Percentiles rank a stretch among this genome's conserved stretches.
phyloP scores from a whole-genome alignment of 2,113 vertebrate genomes.

The Cranoglanis bouderius region DNA sequence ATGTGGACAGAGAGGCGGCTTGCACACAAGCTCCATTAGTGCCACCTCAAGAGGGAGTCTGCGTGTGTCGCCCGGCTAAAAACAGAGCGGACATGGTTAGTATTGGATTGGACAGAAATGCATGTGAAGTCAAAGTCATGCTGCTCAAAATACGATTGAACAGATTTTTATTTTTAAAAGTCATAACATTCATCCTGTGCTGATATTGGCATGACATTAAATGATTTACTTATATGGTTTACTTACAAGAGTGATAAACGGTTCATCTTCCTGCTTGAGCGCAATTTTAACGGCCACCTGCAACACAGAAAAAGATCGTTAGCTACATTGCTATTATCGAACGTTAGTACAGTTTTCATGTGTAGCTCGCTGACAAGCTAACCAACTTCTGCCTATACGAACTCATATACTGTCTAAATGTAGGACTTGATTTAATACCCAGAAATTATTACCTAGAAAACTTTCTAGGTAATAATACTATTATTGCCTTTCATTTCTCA shows the following conservation, averaged over 20 bases:
- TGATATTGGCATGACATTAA: no score
- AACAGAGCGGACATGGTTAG: not conserved
- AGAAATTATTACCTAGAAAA: not conserved
- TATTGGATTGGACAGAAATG: not conserved
- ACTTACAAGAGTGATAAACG: not conserved
- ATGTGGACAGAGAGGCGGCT: constrained; percentile 47
- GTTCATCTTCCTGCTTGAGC: not conserved
- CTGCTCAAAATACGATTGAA: not conserved
- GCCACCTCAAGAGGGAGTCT: constrained; percentile 60
- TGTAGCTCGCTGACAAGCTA: not conserved
- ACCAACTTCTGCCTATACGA: not conserved
- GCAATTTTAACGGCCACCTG: constrained; percentile 12
- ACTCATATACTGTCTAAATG: not conserved
- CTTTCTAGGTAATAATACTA: no score
- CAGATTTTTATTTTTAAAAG: not conserved
- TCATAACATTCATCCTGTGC: not conserved
- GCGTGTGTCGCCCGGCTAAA: constrained; percentile 39
- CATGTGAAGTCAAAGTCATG: no score
- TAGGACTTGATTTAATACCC: not conserved
- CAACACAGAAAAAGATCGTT: not conserved
- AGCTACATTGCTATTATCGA: not conserved
- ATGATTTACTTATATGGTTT: no score
- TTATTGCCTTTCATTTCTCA: no score
- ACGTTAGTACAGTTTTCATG: not conserved
- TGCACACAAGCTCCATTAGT: constrained; percentile 58